Percentiles rank a stretch among this genome's conserved stretches.
phyloP scores from a whole-genome alignment of 2,888 invertebrate genomes.

The Eupelmus urozonus region DNA sequence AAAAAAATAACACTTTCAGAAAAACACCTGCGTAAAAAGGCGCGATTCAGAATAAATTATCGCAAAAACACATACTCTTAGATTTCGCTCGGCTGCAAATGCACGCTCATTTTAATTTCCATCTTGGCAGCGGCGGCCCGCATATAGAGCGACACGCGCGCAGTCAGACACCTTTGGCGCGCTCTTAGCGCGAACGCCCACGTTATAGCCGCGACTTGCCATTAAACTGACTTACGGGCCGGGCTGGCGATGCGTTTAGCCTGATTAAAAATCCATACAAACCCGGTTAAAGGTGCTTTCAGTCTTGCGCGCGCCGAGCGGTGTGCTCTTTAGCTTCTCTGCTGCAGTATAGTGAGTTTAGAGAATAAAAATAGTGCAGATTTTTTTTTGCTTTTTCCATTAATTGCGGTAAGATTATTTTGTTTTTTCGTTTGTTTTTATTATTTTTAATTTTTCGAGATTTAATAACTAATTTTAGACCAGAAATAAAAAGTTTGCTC shows the following conservation, averaged over 20 bases:
- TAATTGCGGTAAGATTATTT: too few relatives aligned
- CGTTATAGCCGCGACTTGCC: background rate
- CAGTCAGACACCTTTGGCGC: conserved; percentile 9
- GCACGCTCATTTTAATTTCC: conserved; percentile 45
- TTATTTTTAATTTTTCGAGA: background rate
- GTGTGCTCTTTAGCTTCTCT: too few relatives aligned
- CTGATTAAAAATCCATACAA: conserved; percentile 56
- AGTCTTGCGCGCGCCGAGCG: conserved; percentile 13
- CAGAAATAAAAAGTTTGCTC: background rate
- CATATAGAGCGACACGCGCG: background rate
- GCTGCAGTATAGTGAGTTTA: too few relatives aligned
- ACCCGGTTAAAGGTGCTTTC: conserved; percentile 20
- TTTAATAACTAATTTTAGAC: background rate
- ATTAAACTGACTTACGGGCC: conserved; percentile 42
- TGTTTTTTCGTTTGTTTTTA: too few relatives aligned
- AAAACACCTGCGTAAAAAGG: too few relatives aligned
- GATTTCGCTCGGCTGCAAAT: background rate
- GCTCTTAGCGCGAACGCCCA: conserved; percentile 5
- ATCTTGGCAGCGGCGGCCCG: background rate
- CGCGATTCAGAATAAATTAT: too few relatives aligned
- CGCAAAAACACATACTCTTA: background rate
- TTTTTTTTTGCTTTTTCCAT: too few relatives aligned
- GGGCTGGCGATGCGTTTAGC: conserved; percentile 24
- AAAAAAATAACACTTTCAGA: background rate
- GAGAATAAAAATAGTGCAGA: too few relatives aligned